Base-by-base conservation (phyloP, 2,797 vertebrate genomes). In the Hapalemur alaotrensis region DNA sequence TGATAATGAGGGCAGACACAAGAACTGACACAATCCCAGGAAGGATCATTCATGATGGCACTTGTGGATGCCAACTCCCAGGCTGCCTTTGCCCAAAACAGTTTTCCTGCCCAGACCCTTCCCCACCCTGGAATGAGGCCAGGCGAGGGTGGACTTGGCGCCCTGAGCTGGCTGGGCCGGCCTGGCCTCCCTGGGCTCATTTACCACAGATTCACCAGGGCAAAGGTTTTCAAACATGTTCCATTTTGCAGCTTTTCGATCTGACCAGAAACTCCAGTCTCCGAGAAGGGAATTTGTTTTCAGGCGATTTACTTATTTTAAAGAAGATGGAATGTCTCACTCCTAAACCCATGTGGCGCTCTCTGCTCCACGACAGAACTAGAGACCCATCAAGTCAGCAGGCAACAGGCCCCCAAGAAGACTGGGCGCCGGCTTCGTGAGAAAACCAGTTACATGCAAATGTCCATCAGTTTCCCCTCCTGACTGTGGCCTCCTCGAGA, bases 241-340 rank as follows among this genome's bases (percentile, higher is more conserved):
- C 94, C 90, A 94, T 93, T 97, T 97, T 91, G 94, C 12, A 96
- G 93, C 61, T 92, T 97, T 97, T 98, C 96, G 96, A 98, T 97
- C 85, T 97, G 83, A 89, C 61, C 94, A 96, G 80, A 97, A 92
- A 91, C 69, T 94, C 95, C 81, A 94, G 92, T 70, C 79, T 70
- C 63, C 38, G 89, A 97, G 95, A 63, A 92, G 87, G 57, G 72
- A 89, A 7, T 78, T 96, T 92, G 73, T 91, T 96, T 97, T 83
- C 79, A 61, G 82, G 86, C 92, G 91, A 96, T 92, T 96, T 96
- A 95, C 72, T 72, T 1, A 61, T 97, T 57, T 84, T 96, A 76
- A 83, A 86, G 90, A 83, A 95, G 83, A 46, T 82, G 94, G 96
- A 95, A 90, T 92, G 78, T 94, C 61, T 89, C 57, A 38, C 75